Evolutionary conservation across 2,888 invertebrate species (phyloP).

Genomic region (Heliothis peltigera): DNA sequence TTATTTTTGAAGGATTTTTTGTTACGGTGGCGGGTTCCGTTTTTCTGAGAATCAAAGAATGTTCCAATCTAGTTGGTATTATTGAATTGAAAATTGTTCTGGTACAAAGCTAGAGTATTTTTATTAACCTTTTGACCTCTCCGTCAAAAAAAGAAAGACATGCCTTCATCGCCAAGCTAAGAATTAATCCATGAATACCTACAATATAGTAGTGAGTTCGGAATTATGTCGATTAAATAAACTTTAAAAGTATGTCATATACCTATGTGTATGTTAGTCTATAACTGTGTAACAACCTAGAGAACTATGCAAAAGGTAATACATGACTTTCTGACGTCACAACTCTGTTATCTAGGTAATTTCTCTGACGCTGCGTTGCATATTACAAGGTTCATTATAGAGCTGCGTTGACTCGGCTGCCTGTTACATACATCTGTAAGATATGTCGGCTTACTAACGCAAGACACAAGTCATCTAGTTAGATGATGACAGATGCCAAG

Average conservation of each 20-base stretch:
- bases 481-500: neutral
- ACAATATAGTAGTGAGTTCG: too few species aligned
- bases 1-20: neutral
- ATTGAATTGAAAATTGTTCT: neutral
- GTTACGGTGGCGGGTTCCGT: neutral
- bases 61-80: neutral
- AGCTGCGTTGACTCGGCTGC: neutral
- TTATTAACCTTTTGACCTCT: too few species aligned
- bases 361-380: slow-evolving; percentile 1
- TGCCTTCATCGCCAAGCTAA: too few species aligned
- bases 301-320: neutral
- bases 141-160: too few species aligned
- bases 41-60: neutral
- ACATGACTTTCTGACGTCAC: neutral
- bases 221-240: too few species aligned
- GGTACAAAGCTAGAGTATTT: neutral
- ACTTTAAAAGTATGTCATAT: too few species aligned
- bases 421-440: too few species aligned
- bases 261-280: too few species aligned
- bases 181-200: too few species aligned
- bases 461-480: neutral
- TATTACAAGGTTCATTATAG: slow-evolving; percentile 2
- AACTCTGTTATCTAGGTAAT: neutral
- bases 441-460: neutral
- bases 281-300: neutral